Percentiles rank a stretch among this genome's conserved stretches.
Conservation (phyloP, 1,140 invertebrate species). For the Heterodera schachtii region DNA sequence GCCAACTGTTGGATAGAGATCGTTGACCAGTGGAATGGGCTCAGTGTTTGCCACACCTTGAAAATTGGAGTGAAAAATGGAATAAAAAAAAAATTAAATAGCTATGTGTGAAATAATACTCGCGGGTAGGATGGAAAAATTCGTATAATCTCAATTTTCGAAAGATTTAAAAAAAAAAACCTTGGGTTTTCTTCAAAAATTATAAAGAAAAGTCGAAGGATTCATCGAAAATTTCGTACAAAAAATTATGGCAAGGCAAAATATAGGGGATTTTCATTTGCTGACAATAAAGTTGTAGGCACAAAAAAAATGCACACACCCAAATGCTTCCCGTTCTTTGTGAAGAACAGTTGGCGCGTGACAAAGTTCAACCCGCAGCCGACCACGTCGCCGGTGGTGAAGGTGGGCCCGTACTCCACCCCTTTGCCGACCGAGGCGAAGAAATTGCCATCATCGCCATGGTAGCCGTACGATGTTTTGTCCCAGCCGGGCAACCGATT, state of each 20-base stretch:
- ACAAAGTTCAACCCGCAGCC: constrained; percentile 97
- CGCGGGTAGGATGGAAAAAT: too few species aligned
- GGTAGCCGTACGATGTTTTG: constrained; percentile 98
- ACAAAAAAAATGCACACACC: constrained; percentile 70
- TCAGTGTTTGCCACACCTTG: constrained; percentile 47
- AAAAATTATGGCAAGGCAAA: too few species aligned
- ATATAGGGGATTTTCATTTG: too few species aligned
- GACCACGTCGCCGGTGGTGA: constrained; percentile 91
- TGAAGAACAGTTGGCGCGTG: constrained; percentile 97
- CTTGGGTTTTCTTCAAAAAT: too few species aligned
- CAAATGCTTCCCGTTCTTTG: constrained; percentile 95
- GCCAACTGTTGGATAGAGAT: constrained; percentile 96
- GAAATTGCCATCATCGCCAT: constrained; percentile 98
- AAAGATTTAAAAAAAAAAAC: too few species aligned
- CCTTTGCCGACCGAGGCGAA: constrained; percentile 94
- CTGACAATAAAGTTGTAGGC: neutral
- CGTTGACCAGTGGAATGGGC: constrained; percentile 70
- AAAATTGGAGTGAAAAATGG: constrained; percentile 5
- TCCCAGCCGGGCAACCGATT: constrained; percentile 97
- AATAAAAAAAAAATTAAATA: too few species aligned
- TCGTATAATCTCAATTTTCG: too few species aligned
- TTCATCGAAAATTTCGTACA: too few species aligned
- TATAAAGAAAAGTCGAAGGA: too few species aligned
- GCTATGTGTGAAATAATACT: too few species aligned
- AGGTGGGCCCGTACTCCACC: constrained; percentile 95